Evolutionary conservation across 2,888 invertebrate species (phyloP).

Genomic region (Penaeus monodon): DNA sequence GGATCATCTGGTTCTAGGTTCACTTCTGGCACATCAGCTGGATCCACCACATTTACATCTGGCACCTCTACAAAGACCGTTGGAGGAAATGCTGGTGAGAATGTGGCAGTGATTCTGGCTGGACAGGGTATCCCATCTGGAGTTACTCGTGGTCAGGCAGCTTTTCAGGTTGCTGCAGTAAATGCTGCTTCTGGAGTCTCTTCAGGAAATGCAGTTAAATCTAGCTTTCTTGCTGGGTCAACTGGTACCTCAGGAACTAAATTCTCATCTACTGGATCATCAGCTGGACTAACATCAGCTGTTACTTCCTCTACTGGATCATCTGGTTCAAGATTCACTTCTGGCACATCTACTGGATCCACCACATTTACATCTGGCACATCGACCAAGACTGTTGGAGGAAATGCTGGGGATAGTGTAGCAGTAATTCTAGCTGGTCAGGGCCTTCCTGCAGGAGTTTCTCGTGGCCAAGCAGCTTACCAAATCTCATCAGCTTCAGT

Average conservation of each 20-base stretch:
- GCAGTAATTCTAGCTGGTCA: too few relatives aligned
- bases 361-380: constrained; percentile 17
- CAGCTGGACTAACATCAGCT: not conserved
- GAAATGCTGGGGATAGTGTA: too few relatives aligned
- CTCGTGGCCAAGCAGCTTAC: too few relatives aligned
- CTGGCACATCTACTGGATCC: not conserved
- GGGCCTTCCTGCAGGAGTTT: too few relatives aligned
- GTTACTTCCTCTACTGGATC: not conserved
- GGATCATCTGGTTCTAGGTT: not conserved
- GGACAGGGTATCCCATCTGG: not conserved
- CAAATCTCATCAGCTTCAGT: too few relatives aligned
- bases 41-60: not conserved
- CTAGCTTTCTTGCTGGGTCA: not conserved
- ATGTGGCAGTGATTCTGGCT: too few relatives aligned
- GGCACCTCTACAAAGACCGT: too few relatives aligned
- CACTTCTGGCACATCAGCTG: too few relatives aligned
- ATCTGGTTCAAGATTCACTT: not conserved
- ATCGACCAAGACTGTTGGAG: not conserved
- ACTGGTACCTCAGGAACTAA: not conserved
- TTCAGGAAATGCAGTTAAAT: not conserved
- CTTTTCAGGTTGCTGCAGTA: not conserved
- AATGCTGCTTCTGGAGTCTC: not conserved
- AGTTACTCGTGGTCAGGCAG: constrained; percentile 15
- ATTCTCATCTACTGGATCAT: not conserved
- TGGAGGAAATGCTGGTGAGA: too few relatives aligned